A percentile compares a stretch with the other conserved stretches of the same genome.
phyloP scores from a whole-genome alignment of 2,888 invertebrate genomes.

The Caenorhabditis auriculariae region DNA sequence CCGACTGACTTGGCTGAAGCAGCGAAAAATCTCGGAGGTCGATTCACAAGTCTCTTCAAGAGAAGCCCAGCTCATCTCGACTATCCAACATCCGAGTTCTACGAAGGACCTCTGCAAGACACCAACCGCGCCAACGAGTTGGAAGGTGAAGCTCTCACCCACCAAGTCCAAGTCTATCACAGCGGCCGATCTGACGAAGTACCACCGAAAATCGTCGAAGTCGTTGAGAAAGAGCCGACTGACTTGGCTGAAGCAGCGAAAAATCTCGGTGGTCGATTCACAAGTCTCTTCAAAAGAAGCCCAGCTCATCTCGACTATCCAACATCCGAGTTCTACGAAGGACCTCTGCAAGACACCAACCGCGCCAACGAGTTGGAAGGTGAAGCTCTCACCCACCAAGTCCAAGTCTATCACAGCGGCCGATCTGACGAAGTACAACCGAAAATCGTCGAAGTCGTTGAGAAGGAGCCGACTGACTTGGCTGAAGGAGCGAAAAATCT shows the following conservation, averaged over 20 bases:
- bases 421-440: constrained; percentile 22
- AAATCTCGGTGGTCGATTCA: too few species aligned
- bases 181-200: constrained; percentile 10
- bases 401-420: constrained; percentile 19
- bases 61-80: constrained; percentile 29
- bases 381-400: constrained; percentile 25
- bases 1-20: constrained; percentile 11
- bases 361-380: constrained; percentile 22
- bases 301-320: constrained; percentile 30
- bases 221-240: background rate
- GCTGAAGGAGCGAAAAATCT: too few species aligned
- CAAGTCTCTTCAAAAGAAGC: constrained; percentile 28
- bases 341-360: constrained; percentile 24
- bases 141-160: constrained; percentile 31
- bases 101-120: constrained; percentile 28
- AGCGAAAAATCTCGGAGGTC: too few species aligned
- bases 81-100: constrained; percentile 31
- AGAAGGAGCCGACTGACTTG: background rate
- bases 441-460: constrained; percentile 9
- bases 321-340: constrained; percentile 20
- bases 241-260: constrained; percentile 2
- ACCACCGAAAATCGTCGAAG: background rate
- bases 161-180: constrained; percentile 23
- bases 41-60: constrained; percentile 33
- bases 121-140: constrained; percentile 21